These are phyloP conservation scores for Elachura formosa DNA, from an alignment of 2,113 vertebrate genomes.

Conservation along the genomic window DNA sequence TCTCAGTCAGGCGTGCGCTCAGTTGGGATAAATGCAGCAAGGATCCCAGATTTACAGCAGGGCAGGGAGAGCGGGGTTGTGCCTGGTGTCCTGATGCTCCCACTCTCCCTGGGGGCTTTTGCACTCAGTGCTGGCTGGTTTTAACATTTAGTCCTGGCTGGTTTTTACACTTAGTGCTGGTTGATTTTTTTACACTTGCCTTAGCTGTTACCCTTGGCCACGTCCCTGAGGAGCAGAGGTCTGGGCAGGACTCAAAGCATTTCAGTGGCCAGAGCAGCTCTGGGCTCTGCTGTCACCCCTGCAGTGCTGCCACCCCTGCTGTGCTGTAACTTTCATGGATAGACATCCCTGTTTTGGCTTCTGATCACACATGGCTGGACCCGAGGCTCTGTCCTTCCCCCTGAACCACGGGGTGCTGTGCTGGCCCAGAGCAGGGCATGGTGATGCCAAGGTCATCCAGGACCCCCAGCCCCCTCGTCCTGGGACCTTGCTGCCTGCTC, in stretches of 20 bases:
- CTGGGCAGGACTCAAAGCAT: background rate
- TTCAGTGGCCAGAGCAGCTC: background rate
- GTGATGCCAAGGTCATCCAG: background rate
- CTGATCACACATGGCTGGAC: fast-evolving
- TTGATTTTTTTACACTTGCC: fast-evolving
- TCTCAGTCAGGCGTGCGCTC: background rate
- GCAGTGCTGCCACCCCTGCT: fast-evolving
- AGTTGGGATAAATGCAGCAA: background rate
- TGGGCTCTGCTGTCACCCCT: background rate
- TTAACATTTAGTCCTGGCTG: too few relatives aligned
- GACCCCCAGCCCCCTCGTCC: background rate
- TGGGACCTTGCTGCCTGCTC: fast-evolving
- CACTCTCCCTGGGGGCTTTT: fast-evolving
- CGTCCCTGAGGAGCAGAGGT: fast-evolving
- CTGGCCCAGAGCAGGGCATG: background rate
- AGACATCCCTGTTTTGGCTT: background rate
- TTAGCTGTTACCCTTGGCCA: fast-evolving
- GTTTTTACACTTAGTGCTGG: background rate
- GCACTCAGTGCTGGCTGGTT: fast-evolving
- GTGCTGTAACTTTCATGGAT: background rate
- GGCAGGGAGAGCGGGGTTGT: background rate
- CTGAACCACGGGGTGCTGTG: background rate
- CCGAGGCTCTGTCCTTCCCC: too few relatives aligned
- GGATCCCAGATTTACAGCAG: background rate
- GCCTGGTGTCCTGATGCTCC: background rate